Evolutionary conservation across 2,888 invertebrate genomes (phyloP).

Genomic region (Standfussiana lucernea): DNA sequence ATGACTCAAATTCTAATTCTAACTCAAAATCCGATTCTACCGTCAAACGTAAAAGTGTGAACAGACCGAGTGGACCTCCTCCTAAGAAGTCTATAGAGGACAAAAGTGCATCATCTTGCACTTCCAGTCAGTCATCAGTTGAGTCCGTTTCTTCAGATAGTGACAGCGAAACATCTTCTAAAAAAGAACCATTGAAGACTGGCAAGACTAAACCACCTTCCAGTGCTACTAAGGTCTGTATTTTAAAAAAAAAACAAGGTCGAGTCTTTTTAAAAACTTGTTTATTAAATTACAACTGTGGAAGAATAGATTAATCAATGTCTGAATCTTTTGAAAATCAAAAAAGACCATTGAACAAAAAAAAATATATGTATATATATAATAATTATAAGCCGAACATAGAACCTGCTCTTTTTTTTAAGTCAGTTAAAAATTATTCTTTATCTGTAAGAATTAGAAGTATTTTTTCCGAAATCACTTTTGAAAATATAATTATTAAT

Average conservation of each 20-base stretch:
- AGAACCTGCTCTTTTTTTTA: too few relatives aligned
- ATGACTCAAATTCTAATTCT: conserved; percentile 76
- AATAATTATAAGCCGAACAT: too few relatives aligned
- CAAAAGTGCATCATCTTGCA: conserved; percentile 86
- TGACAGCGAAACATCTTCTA: conserved; percentile 83
- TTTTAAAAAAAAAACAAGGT: background rate
- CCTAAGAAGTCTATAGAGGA: conserved; percentile 84
- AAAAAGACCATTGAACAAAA: background rate
- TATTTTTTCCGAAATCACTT: background rate
- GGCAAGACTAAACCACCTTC: conserved; percentile 84
- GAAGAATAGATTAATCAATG: background rate
- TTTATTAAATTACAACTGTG: background rate
- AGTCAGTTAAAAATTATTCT: too few relatives aligned
- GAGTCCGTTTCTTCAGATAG: conserved; percentile 87
- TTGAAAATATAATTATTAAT: background rate
- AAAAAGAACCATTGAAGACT: conserved; percentile 81
- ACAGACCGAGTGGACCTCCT: conserved; percentile 83
- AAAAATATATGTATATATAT: too few relatives aligned
- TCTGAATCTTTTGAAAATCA: background rate
- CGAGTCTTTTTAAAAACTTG: background rate
- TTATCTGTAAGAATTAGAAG: background rate
- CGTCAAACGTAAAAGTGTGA: conserved; percentile 82
- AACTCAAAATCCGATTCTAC: conserved; percentile 72
- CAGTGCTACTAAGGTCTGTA: conserved; percentile 75
- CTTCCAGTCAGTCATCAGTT: conserved; percentile 87